Conservation (phyloP, 2,888 invertebrate genomes). For the Isoperla grammatica region DNA sequence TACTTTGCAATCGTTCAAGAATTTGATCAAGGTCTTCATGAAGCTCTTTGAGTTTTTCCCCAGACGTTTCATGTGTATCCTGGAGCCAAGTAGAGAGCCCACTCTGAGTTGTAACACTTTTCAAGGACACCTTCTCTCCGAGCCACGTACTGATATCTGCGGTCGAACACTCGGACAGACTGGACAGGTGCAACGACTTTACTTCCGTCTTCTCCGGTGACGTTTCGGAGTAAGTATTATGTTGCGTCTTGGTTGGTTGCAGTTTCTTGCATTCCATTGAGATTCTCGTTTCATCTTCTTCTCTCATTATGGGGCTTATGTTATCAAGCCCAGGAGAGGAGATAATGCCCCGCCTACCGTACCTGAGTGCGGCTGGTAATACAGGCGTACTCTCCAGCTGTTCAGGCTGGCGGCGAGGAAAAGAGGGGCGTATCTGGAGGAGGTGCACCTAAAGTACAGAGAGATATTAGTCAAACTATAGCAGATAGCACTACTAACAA, state of each 20-base stretch:
- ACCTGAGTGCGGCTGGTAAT: neutral
- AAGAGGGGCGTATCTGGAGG: neutral
- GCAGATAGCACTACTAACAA: too few relatives aligned
- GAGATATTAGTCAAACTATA: too few relatives aligned
- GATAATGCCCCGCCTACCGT: neutral
- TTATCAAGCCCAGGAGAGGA: constrained; percentile 4
- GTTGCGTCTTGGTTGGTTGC: neutral
- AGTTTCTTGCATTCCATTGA: constrained; percentile 18
- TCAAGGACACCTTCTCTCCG: neutral
- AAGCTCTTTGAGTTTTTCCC: constrained; percentile 28
- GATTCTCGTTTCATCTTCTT: constrained; percentile 10
- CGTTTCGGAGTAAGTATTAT: neutral
- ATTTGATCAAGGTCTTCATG: constrained; percentile 61
- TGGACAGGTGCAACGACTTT: constrained; percentile 4
- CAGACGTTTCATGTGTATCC: constrained; percentile 1
- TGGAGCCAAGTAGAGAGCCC: constrained; percentile 21
- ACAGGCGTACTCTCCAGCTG: constrained; percentile 25
- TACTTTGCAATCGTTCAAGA: constrained; percentile 62
- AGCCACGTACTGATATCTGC: constrained; percentile 21
- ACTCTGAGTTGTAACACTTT: neutral
- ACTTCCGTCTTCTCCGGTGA: neutral
- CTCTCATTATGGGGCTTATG: constrained; percentile 20
- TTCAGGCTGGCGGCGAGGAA: neutral
- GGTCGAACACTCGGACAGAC: constrained; percentile 12
- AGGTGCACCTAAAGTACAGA: neutral